Evolutionary conservation across 37 sponge, comb jelly and placozoan genomes (phyloP), one percentile per base, ranked within the genome.

Genomic region (Corticium candelabrum): DNA sequence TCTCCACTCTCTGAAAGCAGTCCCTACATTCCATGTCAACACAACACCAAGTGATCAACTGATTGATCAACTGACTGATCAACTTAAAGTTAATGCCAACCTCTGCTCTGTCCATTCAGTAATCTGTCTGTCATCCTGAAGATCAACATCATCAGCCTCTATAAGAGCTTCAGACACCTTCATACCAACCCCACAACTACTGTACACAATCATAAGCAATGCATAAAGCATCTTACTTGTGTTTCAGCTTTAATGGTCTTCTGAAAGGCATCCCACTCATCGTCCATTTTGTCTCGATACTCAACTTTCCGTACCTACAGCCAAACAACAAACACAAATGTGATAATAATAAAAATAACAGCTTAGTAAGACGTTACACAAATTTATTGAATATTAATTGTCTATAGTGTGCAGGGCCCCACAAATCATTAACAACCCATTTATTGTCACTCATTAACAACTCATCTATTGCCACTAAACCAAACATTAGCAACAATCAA

Each of bases 261-360:
- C 76, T 95, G 93, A 73, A 95, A 95, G 32, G 62, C 75, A 56
- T 95, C 96, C 93, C 93, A 95, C 76, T 92, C 88, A 40, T 82
- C 88, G 0, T 82, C 81, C 79, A 85, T 79, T 1, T 85, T 81
- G 67, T 91, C 88, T 40, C 85, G 82, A 70, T 85, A 92, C 79
- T 91, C 87, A 35, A 95, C 93, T 38, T 89, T 81, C 32, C 96
- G 83, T 27, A 21, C 62, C 62, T 50, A 50, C 15, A 50, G 11
- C 21, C 11, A 27, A 50, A 50, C 21, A 21, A n/a, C n/a, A n/a
- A n/a, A 38, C 35, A 4, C 41, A 78, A 1, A 40, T 30, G 5
- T 4, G 30, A 3, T 67, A n/a, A n/a, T n/a, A n/a, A n/a, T n/a
- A n/a, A n/a, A n/a, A n/a, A n/a, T n/a, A n/a, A n/a, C n/a, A n/a